Percentiles rank a stretch among this genome's conserved stretches.
These are phyloP conservation scores for Falco biarmicus DNA, from an alignment of 2,797 vertebrate species.

Conservation along the genomic window DNA sequence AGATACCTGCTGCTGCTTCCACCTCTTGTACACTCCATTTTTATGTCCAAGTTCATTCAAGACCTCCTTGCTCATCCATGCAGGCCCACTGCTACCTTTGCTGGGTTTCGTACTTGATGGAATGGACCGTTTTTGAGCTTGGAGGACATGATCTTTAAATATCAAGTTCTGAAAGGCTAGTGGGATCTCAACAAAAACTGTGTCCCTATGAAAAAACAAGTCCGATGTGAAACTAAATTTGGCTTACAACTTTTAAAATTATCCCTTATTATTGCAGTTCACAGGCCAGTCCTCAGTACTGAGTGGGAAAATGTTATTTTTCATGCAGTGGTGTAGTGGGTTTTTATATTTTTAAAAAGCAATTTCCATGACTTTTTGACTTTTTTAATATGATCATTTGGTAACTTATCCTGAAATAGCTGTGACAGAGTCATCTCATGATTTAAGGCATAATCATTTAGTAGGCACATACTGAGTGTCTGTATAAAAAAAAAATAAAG, in stretches of 20 bases:
- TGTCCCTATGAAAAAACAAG: not conserved
- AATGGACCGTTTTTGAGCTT: not conserved
- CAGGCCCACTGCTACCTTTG: not conserved
- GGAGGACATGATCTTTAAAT: not conserved
- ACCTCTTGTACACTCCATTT: not conserved
- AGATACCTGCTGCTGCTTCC: not conserved
- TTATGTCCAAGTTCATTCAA: not conserved
- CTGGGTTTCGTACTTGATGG: not conserved
- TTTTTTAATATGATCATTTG: not conserved
- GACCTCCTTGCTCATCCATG: not conserved
- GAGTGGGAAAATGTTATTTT: not conserved
- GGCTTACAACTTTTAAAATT: not conserved
- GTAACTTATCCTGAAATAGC: not conserved
- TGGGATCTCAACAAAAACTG: not conserved
- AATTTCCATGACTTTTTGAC: not conserved
- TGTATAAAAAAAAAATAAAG: not conserved
- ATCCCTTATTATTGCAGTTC: not conserved
- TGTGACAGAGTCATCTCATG: not conserved
- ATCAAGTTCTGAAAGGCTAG: not conserved
- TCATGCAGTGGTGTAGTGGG: rapidly evolving
- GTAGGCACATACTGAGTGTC: not conserved
- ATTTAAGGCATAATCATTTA: not conserved
- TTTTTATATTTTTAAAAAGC: not conserved
- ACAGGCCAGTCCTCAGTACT: not conserved
- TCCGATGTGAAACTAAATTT: not conserved